A percentile compares a stretch with the other conserved stretches of the same genome.
phyloP scores from a whole-genome alignment of 2,888 invertebrate genomes.

The Clivina fossor region DNA sequence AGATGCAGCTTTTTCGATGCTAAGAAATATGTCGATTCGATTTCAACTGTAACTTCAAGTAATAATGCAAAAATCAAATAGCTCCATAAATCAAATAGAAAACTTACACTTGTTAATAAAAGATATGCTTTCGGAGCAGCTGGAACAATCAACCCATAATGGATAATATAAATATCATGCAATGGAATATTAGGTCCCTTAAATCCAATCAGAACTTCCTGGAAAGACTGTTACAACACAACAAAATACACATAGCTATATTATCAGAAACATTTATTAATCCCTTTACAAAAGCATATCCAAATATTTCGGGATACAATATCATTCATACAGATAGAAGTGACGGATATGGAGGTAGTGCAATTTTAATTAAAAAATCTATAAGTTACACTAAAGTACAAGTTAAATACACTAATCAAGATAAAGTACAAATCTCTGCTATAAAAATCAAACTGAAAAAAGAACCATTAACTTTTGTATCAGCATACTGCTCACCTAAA shows the following conservation, averaged over 20 bases:
- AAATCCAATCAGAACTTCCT: slow-evolving; percentile 1
- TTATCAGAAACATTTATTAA: not conserved
- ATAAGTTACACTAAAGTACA: not conserved
- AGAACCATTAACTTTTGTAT: not conserved
- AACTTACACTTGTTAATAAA: slow-evolving; percentile 7
- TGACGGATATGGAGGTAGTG: slow-evolving; percentile 1
- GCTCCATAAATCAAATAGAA: slow-evolving; percentile 3
- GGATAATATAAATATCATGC: slow-evolving; percentile 2
- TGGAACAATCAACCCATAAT: not conserved
- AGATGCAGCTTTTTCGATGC: too few relatives aligned
- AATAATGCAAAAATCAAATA: slow-evolving; percentile 8
- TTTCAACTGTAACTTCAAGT: too few relatives aligned
- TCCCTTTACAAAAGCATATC: not conserved
- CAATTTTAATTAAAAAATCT: slow-evolving; percentile 5
- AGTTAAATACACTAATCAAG: not conserved
- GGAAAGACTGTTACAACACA: not conserved
- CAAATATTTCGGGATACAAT: not conserved
- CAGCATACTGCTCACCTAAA: not conserved
- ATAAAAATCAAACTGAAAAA: not conserved
- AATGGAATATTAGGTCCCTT: slow-evolving; percentile 8
- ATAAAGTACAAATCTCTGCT: slow-evolving; percentile 8
- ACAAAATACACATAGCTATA: slow-evolving; percentile 8
- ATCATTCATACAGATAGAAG: slow-evolving; percentile 4
- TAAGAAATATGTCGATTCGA: too few relatives aligned
- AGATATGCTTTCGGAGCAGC: slow-evolving; percentile 4